Base-by-base conservation (phyloP, 2,797 vertebrate species). In the Adelosebastes latens region DNA sequence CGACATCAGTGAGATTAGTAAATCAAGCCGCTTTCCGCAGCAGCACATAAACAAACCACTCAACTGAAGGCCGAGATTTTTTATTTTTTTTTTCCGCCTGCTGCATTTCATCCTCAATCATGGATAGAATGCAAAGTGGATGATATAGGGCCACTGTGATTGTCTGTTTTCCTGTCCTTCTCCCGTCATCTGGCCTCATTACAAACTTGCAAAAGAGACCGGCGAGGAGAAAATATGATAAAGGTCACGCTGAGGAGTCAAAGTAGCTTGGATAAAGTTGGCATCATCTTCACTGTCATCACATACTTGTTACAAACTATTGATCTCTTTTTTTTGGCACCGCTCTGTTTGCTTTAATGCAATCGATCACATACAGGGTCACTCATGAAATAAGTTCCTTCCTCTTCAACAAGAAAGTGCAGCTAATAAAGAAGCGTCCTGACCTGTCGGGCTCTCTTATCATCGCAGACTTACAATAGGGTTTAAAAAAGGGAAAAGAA, bases 1-100 rank as follows among this genome's bases (percentile, higher is more conserved):
- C 58, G 9, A 78, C 87, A 87, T 84, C 62, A 75, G 72, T 73
- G 64, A 86, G 80, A 65, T 85, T 72, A 75, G 83, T 85, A 89
- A 91, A 93, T 90, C 87, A 88, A 69, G 66, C 59, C 1, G 34
- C 89, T 81, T 27, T 65, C 61, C 79, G 83, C 66, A 31, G 70
- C 75, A 77, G 72, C 74, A 80, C 77, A 79, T 63, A 91, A 92
- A 93, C 87, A 89, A 91, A 84, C 79, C 87, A 83, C 87, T 92
- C 83, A 67, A 79, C 56, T 82, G 77, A 90, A 91, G 91, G 88
- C 82, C 49, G 20, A 75, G 29, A 2, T 73, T 53, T 77, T 42
- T 68, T 64, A 11, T 56, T 71, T 56, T 77, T 42, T 69, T 13
- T 49, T 62, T 46, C 10, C 22, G 31, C 25, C 77, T 79, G 79